These are phyloP conservation scores for Chrysomallon squamiferum DNA, from an alignment of 1,140 invertebrate genomes.

Conservation along the genomic window DNA sequence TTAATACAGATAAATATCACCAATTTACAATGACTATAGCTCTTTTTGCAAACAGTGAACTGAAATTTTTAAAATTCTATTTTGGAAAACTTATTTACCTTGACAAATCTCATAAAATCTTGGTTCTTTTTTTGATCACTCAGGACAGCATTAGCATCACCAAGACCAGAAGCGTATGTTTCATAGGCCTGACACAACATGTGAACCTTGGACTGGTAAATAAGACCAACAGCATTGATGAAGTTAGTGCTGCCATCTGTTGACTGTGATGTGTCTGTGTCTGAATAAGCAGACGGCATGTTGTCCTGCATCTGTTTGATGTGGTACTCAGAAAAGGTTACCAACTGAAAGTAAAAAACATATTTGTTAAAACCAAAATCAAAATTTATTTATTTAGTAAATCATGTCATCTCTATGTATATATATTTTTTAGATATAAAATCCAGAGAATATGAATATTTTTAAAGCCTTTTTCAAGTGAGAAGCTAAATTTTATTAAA, in stretches of 20 bases:
- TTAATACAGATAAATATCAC: too few species aligned
- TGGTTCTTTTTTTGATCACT: constrained; percentile 36
- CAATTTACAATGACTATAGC: too few species aligned
- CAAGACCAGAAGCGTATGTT: constrained; percentile 48
- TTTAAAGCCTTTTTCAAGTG: too few species aligned
- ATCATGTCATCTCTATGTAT: too few species aligned
- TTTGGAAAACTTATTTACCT: too few species aligned
- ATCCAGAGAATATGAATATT: too few species aligned
- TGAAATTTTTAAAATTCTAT: too few species aligned
- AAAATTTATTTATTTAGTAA: too few species aligned
- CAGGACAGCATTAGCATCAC: constrained; percentile 39
- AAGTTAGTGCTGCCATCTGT: constrained; percentile 41
- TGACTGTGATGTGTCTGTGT: constrained; percentile 44
- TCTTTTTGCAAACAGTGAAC: too few species aligned
- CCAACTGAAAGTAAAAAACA: constrained; percentile 41
- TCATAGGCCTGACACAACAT: constrained; percentile 57
- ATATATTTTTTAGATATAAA: too few species aligned
- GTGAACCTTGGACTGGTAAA: constrained; percentile 58
- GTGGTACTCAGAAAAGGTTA: constrained; percentile 57
- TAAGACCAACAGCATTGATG: constrained; percentile 47
- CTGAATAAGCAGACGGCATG: constrained; percentile 38
- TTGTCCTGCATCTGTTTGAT: constrained; percentile 58
- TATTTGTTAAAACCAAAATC: too few species aligned
- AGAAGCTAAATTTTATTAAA: too few species aligned
- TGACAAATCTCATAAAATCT: constrained; percentile 53